Evolutionary conservation across 2,888 invertebrate genomes (phyloP), one percentile per base, ranked within the genome.

Genomic region (Acanthosepion pharaonis): DNA sequence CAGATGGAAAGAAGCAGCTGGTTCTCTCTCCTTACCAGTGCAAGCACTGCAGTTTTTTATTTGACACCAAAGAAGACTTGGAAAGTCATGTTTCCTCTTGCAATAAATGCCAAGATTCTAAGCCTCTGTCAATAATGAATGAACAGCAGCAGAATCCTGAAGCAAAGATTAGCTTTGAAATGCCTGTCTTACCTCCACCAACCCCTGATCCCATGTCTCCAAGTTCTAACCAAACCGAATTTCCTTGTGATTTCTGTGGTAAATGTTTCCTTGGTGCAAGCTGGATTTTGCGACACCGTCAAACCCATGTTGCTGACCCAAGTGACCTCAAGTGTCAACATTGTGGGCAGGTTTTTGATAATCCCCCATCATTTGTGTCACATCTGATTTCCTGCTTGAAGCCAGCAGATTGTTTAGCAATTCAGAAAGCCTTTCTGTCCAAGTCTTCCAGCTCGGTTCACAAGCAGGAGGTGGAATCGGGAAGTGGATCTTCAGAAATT

Each of bases 181-280:
- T 23, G 15, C 51, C 92, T 8, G 18, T 51, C 51, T 92, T n/a
- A n/a, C 25, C 28, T 15, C 8, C 18, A 6, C 92, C 92, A 5
- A 28, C 51, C 11, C 6, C 48, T 15, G 28, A 92, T 9, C 6
- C 92, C n/a, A 28, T 28, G 51, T n/a, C 78, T 78, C 2, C 78
- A 5, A 49, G 51, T 51, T 51, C 49, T 51, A 49, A n/a, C 8
- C 23, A 51, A 51, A 51, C 51, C 0, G 92, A 51, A 51, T 92
- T 51, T 92, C 51, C 92, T 5, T 92, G 92, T 51, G 92, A 92
- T 48, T 51, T 92, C 51, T 92, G 92, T 49, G 92, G 92, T n/a
- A 92, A 51, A 25, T 51, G 51, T 23, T 92, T 92, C 28, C 92
- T 92, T 25, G 92, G 92, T 8, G 49, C 51, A 9, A 49, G 51